Base-by-base conservation (phyloP, 2,113 vertebrate genomes). In the Psephotus haematonotus region DNA sequence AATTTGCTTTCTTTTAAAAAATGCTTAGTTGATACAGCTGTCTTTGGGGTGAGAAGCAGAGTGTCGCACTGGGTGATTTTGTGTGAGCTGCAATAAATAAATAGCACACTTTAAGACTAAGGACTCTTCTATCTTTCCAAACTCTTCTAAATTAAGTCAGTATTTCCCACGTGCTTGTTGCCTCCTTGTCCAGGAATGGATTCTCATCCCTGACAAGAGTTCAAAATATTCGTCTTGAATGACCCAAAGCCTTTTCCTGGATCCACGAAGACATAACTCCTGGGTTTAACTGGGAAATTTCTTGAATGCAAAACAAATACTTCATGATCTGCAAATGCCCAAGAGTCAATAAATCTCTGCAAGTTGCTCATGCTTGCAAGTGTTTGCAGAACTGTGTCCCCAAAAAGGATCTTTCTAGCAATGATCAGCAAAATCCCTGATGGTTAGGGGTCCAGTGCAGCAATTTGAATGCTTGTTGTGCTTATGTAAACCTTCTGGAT, bases 401-500 rank as follows among this genome's bases (percentile, higher is more conserved):
- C 52, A 43, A 27, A 68, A 93, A 64, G 5, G 20, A 49, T 55
- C 27, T 69, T 68, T 80, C 71, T 60, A 78, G 60, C 25, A 71
- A 67, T 31, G 31, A 22, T 75, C 33, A 84, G 37, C 9, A 91
- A 91, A 92, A 64, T 63, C 55, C 24, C 53, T 77, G 9, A 81
- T 69, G 44, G 39, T 62, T 55, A 82, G 20, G 68, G 23, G 37
- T 90, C 63, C 52, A 67, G 22, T 72, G 43, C 19, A 71, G 64
- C 63, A 49, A 63, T 90, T 22, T 92, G 82, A 37, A 84, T 79
- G 39, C 43, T 88, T 49, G 19, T 31, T 88, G 46, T 31, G 47
- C 37, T 94, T 92, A 81, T 2, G 52, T 63, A 79, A 89, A 91
- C 65, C 44, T 95, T 64, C n/a, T 92, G 86, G 77, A 92, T 82